Conservation (phyloP, 2,888 invertebrate genomes). For the Yponomeuta evonymella region DNA sequence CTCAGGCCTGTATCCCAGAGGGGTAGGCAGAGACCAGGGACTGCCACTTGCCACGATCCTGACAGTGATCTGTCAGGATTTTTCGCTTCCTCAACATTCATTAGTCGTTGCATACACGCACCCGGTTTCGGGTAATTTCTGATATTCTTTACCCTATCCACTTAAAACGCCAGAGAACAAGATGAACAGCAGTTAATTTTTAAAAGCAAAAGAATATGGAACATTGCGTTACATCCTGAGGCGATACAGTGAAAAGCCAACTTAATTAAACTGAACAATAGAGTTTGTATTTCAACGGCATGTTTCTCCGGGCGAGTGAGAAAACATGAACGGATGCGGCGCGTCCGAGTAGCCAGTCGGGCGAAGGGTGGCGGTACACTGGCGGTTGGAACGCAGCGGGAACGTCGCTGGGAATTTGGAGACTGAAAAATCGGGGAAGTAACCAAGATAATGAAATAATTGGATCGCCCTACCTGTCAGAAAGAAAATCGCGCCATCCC, state of each 20-base stretch:
- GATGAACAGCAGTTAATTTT: not conserved
- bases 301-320: not conserved
- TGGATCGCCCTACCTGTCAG: no score
- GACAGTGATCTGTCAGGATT: no score
- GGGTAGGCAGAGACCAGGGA: no score
- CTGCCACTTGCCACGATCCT: no score
- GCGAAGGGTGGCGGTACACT: constrained; percentile 6
- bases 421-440: not conserved
- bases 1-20: no score
- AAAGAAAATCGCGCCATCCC: no score
- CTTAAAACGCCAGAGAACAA: not conserved
- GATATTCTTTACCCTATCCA: no score
- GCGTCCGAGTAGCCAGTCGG: constrained; percentile 15
- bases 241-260: not conserved
- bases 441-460: no score
- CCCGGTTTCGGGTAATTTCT: no score
- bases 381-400: not conserved
- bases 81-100: no score
- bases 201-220: not conserved
- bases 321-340: constrained; percentile 15
- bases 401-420: not conserved
- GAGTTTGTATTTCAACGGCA: constrained; percentile 13
- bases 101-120: no score
- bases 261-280: constrained; percentile 14
- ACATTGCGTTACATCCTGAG: not conserved